Evolutionary conservation across 2,888 invertebrate species (phyloP).

Genomic region (Himalopsyche tibetana): DNA sequence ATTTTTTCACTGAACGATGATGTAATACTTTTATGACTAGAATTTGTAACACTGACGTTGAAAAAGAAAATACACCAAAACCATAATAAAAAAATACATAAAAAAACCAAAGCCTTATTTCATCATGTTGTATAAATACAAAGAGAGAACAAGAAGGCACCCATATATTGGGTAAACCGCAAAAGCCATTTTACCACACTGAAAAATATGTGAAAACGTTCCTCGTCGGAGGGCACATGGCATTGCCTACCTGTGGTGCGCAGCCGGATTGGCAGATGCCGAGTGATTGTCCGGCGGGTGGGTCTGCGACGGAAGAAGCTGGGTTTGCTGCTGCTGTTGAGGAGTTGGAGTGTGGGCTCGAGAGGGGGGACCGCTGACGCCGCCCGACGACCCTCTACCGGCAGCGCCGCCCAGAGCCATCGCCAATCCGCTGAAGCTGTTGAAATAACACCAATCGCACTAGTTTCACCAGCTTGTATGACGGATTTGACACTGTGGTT

Average conservation of each 20-base stretch:
- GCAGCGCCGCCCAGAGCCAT: constrained; percentile 72
- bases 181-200: constrained; percentile 26
- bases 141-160: neutral
- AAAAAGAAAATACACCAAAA: neutral
- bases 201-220: constrained; percentile 59
- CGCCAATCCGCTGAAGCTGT: constrained; percentile 79
- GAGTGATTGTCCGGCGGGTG: constrained; percentile 71
- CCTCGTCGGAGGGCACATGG: constrained; percentile 64
- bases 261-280: constrained; percentile 74
- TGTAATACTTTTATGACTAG: too few relatives aligned
- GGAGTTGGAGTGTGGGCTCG: constrained; percentile 74
- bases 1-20: too few relatives aligned
- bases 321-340: constrained; percentile 65
- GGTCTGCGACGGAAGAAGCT: constrained; percentile 68
- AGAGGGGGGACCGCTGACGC: constrained; percentile 70
- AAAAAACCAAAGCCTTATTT: neutral
- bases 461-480: constrained; percentile 40
- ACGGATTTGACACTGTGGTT: constrained; percentile 19
- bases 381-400: constrained; percentile 23
- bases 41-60: too few relatives aligned
- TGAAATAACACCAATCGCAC: constrained; percentile 68
- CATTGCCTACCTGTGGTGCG: constrained; percentile 76
- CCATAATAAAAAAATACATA: neutral
- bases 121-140: neutral
- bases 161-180: neutral